phyloP scores from a whole-genome alignment of 2,888 invertebrate genomes.

The Cosmorhoe ocellata region DNA sequence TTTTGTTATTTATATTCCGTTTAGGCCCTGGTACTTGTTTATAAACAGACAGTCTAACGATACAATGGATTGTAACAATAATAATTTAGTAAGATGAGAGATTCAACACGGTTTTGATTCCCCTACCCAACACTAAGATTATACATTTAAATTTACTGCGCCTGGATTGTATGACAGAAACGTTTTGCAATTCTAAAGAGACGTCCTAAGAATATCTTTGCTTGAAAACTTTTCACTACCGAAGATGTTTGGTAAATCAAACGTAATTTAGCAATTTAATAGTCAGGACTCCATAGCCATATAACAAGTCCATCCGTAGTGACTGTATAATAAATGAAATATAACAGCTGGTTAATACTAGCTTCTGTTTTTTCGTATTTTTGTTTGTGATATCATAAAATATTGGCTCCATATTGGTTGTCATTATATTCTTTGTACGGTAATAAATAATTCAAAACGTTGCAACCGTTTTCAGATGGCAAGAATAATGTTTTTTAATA shows the following conservation, averaged over 20 bases:
- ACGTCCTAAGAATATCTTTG: no score
- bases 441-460: not conserved
- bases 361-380: no score
- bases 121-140: not conserved
- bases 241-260: not conserved
- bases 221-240: not conserved
- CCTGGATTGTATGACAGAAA: not conserved
- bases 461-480: not conserved
- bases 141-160: conserved; percentile 7
- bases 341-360: no score
- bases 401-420: no score
- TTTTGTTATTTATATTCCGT: no score
- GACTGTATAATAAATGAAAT: no score
- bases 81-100: no score
- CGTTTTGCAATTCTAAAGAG: conserved; percentile 10
- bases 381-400: not conserved
- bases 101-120: no score
- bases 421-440: not conserved
- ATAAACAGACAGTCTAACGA: no score
- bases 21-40: no score
- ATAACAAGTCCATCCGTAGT: no score
- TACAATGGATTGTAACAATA: no score
- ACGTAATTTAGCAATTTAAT: conserved; percentile 17
- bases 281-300: not conserved
- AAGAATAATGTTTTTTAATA: not conserved